Evolutionary conservation across 2,113 vertebrate species (phyloP).

Genomic region (Telmatochromis bifrenatus): DNA sequence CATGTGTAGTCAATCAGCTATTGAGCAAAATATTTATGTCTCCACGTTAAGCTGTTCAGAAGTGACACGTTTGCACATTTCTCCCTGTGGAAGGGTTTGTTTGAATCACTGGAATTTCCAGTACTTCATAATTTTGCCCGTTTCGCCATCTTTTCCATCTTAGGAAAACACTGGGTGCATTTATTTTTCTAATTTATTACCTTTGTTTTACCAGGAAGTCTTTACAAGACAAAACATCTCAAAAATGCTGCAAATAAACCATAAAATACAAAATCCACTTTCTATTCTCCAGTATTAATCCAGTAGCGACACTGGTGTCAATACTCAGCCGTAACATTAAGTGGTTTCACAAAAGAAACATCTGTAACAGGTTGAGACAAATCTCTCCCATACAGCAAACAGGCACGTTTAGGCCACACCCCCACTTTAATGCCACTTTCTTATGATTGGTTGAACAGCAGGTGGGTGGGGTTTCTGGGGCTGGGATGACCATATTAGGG

Average conservation of each 20-base stretch:
- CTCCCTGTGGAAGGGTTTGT: fast-evolving
- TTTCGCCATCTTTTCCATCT: neutral
- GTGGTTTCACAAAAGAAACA: neutral
- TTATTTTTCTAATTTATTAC: neutral
- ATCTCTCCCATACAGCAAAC: neutral
- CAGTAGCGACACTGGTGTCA: fast-evolving
- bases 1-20: neutral
- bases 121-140: fast-evolving
- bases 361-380: neutral
- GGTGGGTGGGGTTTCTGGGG: neutral
- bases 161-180: neutral
- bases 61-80: neutral
- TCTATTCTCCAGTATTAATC: neutral
- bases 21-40: neutral
- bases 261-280: neutral
- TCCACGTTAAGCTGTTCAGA: neutral
- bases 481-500: neutral
- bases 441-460: neutral
- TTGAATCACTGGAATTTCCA: neutral
- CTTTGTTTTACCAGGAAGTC: neutral
- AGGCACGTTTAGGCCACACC: neutral
- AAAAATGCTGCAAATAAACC: neutral
- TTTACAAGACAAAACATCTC: neutral
- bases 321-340: neutral
- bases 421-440: neutral